A percentile compares a stretch with the other conserved stretches of the same genome.
Conservation (phyloP, 1,140 invertebrate genomes). For the Euschistus heros region DNA sequence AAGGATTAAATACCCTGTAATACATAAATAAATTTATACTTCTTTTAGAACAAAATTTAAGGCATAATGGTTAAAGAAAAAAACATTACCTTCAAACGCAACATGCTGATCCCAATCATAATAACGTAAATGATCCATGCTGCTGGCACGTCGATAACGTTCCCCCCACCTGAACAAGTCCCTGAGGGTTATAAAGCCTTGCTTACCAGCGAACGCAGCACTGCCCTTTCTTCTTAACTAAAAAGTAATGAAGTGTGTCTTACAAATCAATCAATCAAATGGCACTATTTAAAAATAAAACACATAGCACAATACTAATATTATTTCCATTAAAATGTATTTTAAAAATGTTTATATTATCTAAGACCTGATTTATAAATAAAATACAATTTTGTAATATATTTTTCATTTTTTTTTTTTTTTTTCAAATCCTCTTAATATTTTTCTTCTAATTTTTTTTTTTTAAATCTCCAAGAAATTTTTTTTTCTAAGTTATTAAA, state of each 20-base stretch:
- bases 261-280: too few relatives aligned
- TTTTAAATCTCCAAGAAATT: too few relatives aligned
- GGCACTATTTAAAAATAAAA: too few relatives aligned
- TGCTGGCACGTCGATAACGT: conserved; percentile 67
- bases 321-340: too few relatives aligned
- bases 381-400: too few relatives aligned
- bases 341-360: too few relatives aligned
- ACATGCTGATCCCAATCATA: conserved; percentile 98
- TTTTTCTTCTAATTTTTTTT: too few relatives aligned
- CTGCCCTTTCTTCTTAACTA: conserved; percentile 65
- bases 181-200: conserved; percentile 87
- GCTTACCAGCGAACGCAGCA: conserved; percentile 85
- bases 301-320: too few relatives aligned
- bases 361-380: too few relatives aligned
- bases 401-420: too few relatives aligned
- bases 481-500: too few relatives aligned
- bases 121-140: conserved; percentile 43
- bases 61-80: background rate
- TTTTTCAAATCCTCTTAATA: too few relatives aligned
- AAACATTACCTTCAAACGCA: conserved; percentile 70
- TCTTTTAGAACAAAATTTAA: background rate
- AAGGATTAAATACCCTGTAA: conserved; percentile 70
- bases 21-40: background rate
- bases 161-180: conserved; percentile 98
- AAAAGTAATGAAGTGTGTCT: conserved; percentile 13